These are phyloP conservation scores for Abramis brama DNA, from an alignment of 2,113 vertebrate genomes.

Conservation along the genomic window DNA sequence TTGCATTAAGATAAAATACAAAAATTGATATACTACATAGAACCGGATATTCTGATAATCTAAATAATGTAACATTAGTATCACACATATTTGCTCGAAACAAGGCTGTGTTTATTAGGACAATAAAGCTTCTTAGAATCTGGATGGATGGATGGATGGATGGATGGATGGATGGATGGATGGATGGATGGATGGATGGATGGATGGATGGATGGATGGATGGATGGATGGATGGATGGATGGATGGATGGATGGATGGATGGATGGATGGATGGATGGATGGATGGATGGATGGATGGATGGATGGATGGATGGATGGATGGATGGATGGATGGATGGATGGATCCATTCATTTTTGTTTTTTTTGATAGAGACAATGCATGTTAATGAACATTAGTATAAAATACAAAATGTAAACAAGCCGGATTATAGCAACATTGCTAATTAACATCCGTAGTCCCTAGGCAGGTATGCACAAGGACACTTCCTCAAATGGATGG, in stretches of 20 bases:
- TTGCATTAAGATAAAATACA: not conserved
- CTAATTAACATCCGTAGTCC: too few species aligned
- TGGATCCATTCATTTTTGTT: not conserved
- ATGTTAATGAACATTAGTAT: too few species aligned
- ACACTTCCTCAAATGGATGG: too few species aligned
- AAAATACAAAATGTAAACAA: too few species aligned
- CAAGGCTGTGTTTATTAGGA: not conserved
- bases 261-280: too few species aligned
- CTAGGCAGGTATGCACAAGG: too few species aligned
- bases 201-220: not conserved
- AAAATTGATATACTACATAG: not conserved
- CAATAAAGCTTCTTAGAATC: not conserved
- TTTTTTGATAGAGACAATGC: too few species aligned
- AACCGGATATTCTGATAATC: not conserved
- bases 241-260: not conserved
- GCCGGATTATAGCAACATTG: too few species aligned
- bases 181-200: not conserved
- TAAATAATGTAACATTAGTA: not conserved
- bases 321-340: rapidly evolving
- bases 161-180: not conserved
- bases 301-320: not conserved
- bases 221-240: not conserved
- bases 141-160: too few species aligned
- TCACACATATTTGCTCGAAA: not conserved
- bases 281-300: too few species aligned